A percentile compares a stretch with the other conserved stretches of the same genome.
These are phyloP conservation scores for Gobiocypris rarus DNA, from an alignment of 2,113 vertebrate species.

Conservation along the genomic window DNA sequence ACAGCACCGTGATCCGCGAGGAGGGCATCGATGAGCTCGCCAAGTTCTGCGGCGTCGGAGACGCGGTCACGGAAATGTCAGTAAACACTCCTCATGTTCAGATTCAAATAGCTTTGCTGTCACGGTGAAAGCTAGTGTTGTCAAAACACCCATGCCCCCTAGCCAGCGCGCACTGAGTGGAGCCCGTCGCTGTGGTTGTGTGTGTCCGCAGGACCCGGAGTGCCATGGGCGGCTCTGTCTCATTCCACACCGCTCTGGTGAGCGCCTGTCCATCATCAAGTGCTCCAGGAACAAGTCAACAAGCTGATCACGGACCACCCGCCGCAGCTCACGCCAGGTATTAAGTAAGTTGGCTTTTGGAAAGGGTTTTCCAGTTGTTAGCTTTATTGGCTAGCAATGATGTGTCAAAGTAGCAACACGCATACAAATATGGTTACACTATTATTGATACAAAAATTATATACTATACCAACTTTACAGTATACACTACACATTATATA, in stretches of 20 bases:
- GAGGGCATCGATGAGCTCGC: constrained; percentile 97
- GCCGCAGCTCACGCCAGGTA: constrained; percentile 90
- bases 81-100: not conserved
- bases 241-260: constrained; percentile 88
- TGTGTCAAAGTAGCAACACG: too few species aligned
- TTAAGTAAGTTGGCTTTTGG: constrained; percentile 81
- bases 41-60: constrained; percentile 94
- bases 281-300: constrained; percentile 94
- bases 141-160: not conserved
- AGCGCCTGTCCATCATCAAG: constrained; percentile 90
- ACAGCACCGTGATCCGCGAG: constrained; percentile 95
- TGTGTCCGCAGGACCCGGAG: constrained; percentile 83
- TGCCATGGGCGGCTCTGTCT: constrained; percentile 92
- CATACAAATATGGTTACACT: too few species aligned
- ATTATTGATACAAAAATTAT: too few species aligned
- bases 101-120: too few species aligned
- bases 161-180: not conserved
- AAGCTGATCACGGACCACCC: constrained; percentile 93
- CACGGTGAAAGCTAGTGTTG: too few species aligned
- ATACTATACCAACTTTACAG: too few species aligned
- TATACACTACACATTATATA: not conserved
- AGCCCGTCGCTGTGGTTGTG: not conserved
- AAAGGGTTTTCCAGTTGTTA: too few species aligned
- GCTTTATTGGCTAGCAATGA: too few species aligned
- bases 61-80: constrained; percentile 94